These are phyloP conservation scores for Drosophila busckii DNA, from an alignment of 1,140 invertebrate species.

Conservation along the genomic window DNA sequence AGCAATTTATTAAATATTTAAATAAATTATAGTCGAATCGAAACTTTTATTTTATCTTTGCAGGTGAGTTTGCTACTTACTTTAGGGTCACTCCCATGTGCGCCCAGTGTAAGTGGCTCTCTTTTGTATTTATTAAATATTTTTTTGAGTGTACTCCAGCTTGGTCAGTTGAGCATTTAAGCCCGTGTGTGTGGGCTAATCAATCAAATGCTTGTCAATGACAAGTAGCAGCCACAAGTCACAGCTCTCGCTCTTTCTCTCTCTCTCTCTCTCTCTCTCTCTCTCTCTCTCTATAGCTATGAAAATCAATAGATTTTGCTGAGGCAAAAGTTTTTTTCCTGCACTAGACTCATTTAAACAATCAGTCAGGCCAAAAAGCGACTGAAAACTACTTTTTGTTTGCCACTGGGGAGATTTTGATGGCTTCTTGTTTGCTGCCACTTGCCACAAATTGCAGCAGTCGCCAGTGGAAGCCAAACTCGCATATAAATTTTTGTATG, in stretches of 20 bases:
- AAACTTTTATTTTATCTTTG: too few relatives aligned
- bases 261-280: too few relatives aligned
- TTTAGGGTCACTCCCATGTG: too few relatives aligned
- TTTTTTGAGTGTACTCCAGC: too few relatives aligned
- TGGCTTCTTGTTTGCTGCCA: constrained; percentile 13
- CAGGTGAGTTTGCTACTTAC: too few relatives aligned
- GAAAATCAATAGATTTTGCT: constrained; percentile 47
- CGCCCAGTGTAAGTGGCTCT: too few relatives aligned
- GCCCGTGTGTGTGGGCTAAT: constrained; percentile 6
- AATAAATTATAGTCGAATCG: too few relatives aligned
- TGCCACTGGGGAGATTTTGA: constrained; percentile 4
- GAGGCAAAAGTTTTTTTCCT: constrained; percentile 1
- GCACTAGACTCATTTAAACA: constrained; percentile 48
- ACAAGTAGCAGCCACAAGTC: neutral
- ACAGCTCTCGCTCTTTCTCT: too few relatives aligned
- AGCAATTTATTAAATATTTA: too few relatives aligned
- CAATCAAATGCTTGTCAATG: constrained; percentile 19
- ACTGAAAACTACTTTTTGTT: constrained; percentile 55
- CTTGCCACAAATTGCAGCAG: constrained; percentile 22
- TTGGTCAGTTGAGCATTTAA: too few relatives aligned
- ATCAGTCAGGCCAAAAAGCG: constrained; percentile 49
- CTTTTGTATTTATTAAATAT: too few relatives aligned
- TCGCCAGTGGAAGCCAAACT: constrained; percentile 44
- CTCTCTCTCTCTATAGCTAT: constrained; percentile 13
- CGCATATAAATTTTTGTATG: constrained; percentile 58